These are phyloP conservation scores for Oryzias melastigma DNA, from an alignment of 2,113 vertebrate species.

Conservation along the genomic window DNA sequence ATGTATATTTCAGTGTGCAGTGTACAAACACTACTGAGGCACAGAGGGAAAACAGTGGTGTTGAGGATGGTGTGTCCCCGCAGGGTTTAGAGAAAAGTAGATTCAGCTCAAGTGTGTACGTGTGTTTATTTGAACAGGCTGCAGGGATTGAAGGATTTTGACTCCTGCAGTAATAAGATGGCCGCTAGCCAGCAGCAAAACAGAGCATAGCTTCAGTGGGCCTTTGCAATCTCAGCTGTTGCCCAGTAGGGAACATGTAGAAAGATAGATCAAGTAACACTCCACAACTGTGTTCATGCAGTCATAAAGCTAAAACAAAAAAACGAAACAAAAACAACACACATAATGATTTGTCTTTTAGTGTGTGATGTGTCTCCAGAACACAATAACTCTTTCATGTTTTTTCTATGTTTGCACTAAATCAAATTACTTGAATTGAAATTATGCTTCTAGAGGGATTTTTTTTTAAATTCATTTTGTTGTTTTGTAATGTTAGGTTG, in stretches of 20 bases:
- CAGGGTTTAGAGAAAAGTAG: background rate
- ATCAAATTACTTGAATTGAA: background rate
- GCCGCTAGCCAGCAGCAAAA: constrained; percentile 36
- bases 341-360: too few species aligned
- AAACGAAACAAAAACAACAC: too few species aligned
- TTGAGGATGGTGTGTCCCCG: constrained; percentile 4
- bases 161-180: constrained; percentile 55
- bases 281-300: constrained; percentile 5
- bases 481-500: too few species aligned
- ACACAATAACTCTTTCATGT: background rate
- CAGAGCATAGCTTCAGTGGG: constrained; percentile 22
- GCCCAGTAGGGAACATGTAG: constrained; percentile 24
- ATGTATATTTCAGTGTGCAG: background rate
- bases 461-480: too few species aligned
- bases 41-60: constrained; percentile 5
- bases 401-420: background rate
- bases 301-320: background rate
- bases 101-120: constrained; percentile 3
- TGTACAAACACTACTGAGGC: background rate
- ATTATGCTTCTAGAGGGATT: too few species aligned
- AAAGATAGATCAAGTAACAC: constrained; percentile 13
- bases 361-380: too few species aligned
- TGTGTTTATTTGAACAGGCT: constrained; percentile 9
- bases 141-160: constrained; percentile 41
- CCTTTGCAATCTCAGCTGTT: constrained; percentile 13